Evolutionary conservation across 2,888 invertebrate species (phyloP), one percentile per base, ranked within the genome.

Genomic region (Dorcus hopei): DNA sequence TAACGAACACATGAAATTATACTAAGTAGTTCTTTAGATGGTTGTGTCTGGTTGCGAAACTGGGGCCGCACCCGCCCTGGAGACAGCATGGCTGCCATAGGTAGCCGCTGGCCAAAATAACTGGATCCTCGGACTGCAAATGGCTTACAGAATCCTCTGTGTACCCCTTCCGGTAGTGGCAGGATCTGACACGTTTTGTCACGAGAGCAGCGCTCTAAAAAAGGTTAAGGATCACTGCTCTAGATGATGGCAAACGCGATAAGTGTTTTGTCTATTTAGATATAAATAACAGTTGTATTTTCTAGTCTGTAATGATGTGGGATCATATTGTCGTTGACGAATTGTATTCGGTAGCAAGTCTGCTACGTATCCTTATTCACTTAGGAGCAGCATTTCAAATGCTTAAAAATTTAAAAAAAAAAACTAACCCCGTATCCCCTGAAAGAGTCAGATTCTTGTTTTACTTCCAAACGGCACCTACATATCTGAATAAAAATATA

Each of bases 191-290:
- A 50, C 50, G 45, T 51, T 51, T 51, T 56, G 56, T 56, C 56
- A 51, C 51, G 56, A 56, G 56, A 56, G 56, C 56, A 56, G 51
- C 56, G 56, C 56, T 50, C 56, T 43, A 14, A 43, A 56, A 56
- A 56, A 56, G 56, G 56, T 56, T 56, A 56, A 56, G 50, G 51
- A 49, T 56, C 51, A 56, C 56, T 56, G 56, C 56, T 56, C 56
- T 56, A 56, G 56, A 56, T 51, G 50, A 56, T 56, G 51, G 50
- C 56, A 50, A 51, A 56, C 51, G 56, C 56, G 56, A 56, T 56
- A 56, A 51, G 56, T 56, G 56, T 56, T 45, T 56, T 50, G 56
- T 56, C 45, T 51, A 50, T 54, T 54, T 26, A 54, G 49, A 54
- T 48, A 54, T 40, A 33, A 54, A 47, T 47, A 54, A 54, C 26